Percentiles rank a stretch among this genome's conserved stretches.
Evolutionary conservation across 2,888 invertebrate genomes (phyloP).

Genomic region (Stenchaetothrips biformis): DNA sequence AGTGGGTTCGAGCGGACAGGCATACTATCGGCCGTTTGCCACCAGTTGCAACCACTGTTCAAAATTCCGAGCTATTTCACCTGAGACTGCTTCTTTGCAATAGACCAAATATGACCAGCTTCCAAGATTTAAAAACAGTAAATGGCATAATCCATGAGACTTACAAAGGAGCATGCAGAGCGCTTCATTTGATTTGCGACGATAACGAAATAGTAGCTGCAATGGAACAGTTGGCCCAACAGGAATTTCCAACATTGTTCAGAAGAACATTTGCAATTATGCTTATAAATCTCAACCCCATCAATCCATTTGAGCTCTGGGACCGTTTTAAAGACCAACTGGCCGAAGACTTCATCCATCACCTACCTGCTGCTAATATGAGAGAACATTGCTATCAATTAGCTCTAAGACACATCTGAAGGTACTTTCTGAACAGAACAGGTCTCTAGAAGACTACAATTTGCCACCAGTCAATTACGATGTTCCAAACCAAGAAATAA

Average conservation of each 20-base stretch:
- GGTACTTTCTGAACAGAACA: background rate
- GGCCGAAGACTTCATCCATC: conserved; percentile 33
- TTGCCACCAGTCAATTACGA: conserved; percentile 34
- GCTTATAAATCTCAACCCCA: background rate
- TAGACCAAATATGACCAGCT: background rate
- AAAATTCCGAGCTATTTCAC: too few species aligned
- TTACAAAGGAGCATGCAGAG: background rate
- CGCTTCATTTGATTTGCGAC: background rate
- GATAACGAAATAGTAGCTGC: background rate
- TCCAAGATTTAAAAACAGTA: background rate
- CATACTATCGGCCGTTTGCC: too few species aligned
- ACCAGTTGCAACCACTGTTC: too few species aligned
- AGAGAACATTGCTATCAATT: background rate
- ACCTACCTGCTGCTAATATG: background rate
- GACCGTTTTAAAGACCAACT: background rate
- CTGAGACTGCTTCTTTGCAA: too few species aligned
- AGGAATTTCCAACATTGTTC: background rate
- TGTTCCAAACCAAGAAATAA: background rate
- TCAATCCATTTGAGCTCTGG: background rate
- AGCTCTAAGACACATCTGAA: background rate
- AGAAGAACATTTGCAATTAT: background rate
- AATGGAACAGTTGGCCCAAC: background rate
- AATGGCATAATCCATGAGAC: background rate
- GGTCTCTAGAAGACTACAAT: background rate
- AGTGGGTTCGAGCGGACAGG: too few species aligned